Percentiles rank a stretch among this genome's conserved stretches.
Conservation (phyloP, 92 coral and sea anemone genomes). For the Plumapathes pennacea region DNA sequence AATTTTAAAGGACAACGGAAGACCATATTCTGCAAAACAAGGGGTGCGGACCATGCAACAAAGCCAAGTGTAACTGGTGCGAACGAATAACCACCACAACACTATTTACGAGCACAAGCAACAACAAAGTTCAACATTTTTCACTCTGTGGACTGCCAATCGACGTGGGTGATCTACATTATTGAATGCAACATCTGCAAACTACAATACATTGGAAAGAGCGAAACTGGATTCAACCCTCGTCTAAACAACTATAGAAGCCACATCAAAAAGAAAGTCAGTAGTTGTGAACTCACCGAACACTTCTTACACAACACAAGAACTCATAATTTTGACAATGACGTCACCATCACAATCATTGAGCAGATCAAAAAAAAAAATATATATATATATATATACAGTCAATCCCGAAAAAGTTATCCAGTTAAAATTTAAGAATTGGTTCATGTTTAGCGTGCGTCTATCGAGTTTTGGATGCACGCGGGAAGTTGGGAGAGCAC, state of each 20-base stretch:
- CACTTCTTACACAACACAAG: conserved; percentile 17
- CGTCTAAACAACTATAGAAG: conserved; percentile 4
- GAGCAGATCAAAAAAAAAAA: conserved; percentile 10
- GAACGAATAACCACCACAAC: conserved; percentile 1
- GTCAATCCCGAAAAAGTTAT: too few relatives aligned
- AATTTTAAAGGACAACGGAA: neutral
- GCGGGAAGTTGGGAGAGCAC: too few relatives aligned
- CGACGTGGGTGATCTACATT: conserved; percentile 8
- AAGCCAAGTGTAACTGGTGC: conserved; percentile 1
- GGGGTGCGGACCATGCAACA: neutral
- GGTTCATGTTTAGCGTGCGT: too few relatives aligned
- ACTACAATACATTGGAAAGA: conserved; percentile 22
- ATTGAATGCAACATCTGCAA: conserved; percentile 16
- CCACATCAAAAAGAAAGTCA: conserved; percentile 9
- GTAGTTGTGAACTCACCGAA: conserved; percentile 17
- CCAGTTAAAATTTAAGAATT: too few relatives aligned
- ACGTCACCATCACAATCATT: conserved; percentile 15
- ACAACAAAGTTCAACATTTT: conserved; percentile 3
- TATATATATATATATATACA: too few relatives aligned
- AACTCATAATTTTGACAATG: conserved; percentile 5
- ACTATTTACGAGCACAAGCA: conserved; percentile 1
- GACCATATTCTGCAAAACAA: neutral
- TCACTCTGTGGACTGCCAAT: conserved; percentile 18
- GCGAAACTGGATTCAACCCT: conserved; percentile 28
- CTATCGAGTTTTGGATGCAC: too few relatives aligned